Percentiles rank a stretch among this genome's conserved stretches.
phyloP scores from a whole-genome alignment of 2,113 vertebrate species.

The Myrmecobius fasciatus region DNA sequence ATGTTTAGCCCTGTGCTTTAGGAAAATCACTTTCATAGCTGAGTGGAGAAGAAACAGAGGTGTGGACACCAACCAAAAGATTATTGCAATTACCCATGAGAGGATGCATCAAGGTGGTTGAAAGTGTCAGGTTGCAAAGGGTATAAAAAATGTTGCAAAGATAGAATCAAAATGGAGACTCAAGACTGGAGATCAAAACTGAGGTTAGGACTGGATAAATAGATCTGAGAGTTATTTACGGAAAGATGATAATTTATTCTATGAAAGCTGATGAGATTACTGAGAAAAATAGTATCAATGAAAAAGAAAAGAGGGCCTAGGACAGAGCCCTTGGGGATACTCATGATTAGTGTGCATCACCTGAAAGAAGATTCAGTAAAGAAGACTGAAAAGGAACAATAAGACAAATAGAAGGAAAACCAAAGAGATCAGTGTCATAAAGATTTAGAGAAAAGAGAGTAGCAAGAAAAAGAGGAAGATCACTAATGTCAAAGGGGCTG shows the following conservation, averaged over 20 bases:
- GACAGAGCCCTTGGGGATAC: neutral
- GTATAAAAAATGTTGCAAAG: neutral
- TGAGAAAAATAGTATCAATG: neutral
- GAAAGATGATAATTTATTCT: neutral
- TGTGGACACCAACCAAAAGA: neutral
- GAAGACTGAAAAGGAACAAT: too few relatives aligned
- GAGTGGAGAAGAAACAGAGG: neutral
- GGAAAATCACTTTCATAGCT: neutral
- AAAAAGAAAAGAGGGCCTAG: neutral
- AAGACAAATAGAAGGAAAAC: neutral
- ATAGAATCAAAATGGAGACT: too few relatives aligned
- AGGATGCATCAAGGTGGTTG: neutral
- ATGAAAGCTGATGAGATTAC: neutral
- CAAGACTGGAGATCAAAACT: neutral
- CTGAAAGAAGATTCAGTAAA: neutral
- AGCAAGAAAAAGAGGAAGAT: neutral
- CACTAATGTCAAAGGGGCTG: neutral
- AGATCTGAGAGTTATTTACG: neutral
- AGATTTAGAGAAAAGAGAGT: too few relatives aligned
- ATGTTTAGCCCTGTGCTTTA: neutral
- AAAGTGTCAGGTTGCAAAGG: neutral
- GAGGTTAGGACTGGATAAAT: neutral
- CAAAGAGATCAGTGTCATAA: neutral
- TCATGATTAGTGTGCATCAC: neutral
- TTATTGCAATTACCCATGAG: neutral